Evolutionary conservation across 1,140 invertebrate genomes (phyloP), one percentile per base, ranked within the genome.

Genomic region (Hermatobates lingyangjiaoensis): DNA sequence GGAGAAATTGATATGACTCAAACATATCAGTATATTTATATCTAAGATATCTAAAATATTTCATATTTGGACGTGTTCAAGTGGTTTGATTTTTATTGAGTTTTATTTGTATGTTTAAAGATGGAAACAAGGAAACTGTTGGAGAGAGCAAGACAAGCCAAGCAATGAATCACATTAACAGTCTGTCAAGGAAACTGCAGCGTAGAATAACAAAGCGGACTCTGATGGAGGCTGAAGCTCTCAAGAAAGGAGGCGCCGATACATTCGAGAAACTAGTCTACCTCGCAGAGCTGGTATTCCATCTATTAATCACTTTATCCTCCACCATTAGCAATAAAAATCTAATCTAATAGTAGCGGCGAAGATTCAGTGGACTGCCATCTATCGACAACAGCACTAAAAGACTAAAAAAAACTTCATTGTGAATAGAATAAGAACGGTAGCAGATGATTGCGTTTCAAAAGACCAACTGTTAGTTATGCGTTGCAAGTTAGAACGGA

Each of bases 211-310:
- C 83, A 30, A 73, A 76, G 54, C 71, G 81, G 45, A 83, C 83
- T 12, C 64, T 84, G 3, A 68, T 74, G 1, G 82, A 87, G 63
- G 81, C 81, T 0, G 72, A 77, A 53, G 80, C 81, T 1, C 69
- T 86, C 1, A 82, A 80, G 60, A 77, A 83, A 53, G 81, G 83
- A 54, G 80, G 82, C 56, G 79, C 75, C 49, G 80, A 86, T 64
- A 80, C 81, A 52, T 78, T 84, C 38, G 75, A 83, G 54, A 75
- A 81, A 48, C 69, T 85, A 21, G 67, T 80, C 20, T 83, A 83
- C 60, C 75, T 83, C 2, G 74, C 75, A 3, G 80, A 86, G 68
- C 60, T 85, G 68, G 82, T 87, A 63, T n/a, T n/a, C n/a, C n/a
- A n/a, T n/a, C n/a, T n/a, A n/a, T n/a, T n/a, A n/a, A n/a, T n/a